Evolutionary conservation across 2,888 invertebrate species (phyloP).

Genomic region (Pecten maximus): DNA sequence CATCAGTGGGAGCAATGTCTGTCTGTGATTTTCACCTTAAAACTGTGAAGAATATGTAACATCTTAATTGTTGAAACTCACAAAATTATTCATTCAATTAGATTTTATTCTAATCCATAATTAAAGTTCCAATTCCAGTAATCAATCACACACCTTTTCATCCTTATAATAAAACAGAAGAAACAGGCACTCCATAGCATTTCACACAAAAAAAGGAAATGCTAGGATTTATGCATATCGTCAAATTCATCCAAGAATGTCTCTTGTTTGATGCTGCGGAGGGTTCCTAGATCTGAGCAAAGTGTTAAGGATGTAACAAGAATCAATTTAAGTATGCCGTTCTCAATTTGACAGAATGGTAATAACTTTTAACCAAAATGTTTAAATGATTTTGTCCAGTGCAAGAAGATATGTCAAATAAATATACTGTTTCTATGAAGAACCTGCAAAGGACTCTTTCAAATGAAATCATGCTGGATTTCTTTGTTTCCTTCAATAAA

Average conservation of each 20-base stretch:
- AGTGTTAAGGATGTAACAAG: constrained; percentile 36
- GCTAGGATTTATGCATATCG: background rate
- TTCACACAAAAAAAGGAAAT: background rate
- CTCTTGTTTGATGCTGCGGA: constrained; percentile 51
- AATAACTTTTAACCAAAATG: too few relatives aligned
- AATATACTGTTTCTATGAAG: too few relatives aligned
- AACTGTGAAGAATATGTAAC: too few relatives aligned
- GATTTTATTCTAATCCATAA: background rate
- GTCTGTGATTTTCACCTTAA: too few relatives aligned
- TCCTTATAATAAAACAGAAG: background rate
- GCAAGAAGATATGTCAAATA: too few relatives aligned
- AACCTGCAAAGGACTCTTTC: too few relatives aligned
- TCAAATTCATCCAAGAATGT: constrained; percentile 52
- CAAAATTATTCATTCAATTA: background rate
- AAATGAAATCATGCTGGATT: too few relatives aligned
- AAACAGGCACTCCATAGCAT: background rate
- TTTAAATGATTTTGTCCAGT: too few relatives aligned
- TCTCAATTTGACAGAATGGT: too few relatives aligned
- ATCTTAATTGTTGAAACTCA: background rate
- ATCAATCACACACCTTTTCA: background rate
- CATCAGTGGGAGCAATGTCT: too few relatives aligned
- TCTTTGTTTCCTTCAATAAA: too few relatives aligned
- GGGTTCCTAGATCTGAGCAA: constrained; percentile 44
- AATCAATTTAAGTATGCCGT: background rate
- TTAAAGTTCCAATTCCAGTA: background rate